Base-by-base conservation (phyloP, 2,888 invertebrate species). In the Aphodius sticticus region DNA sequence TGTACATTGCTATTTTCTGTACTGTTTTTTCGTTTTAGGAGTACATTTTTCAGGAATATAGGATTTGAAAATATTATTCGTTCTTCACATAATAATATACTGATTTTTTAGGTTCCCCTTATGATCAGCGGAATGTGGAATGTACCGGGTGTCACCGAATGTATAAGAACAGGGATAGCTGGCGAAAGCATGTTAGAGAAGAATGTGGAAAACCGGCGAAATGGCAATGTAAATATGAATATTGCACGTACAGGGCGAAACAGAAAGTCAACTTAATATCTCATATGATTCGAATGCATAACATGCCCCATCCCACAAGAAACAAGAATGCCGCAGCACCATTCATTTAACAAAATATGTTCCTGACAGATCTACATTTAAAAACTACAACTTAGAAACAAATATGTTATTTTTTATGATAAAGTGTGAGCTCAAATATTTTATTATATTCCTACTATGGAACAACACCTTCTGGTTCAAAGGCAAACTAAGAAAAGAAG, bases 151-250 rank as follows among this genome's bases (percentile, higher is more conserved):
- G 53, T 53, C 53, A 53, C 53, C 7, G 53, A 53, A 53, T 12
- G 53, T 53, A 53, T 53, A 53, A 53, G 53, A 53, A 53, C 53
- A 53, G 53, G 53, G 53, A 53, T 53, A 53, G 53, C 53, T 53
- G 7, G 53, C 53, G 53, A 53, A 53, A 53, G 12, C 53, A 53
- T 53, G 53, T 53, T 53, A 53, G 53, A 53, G 53, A 53, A 12
- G 53, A 53, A 53, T 53, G 53, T 53, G 53, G 53, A 12, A 53
- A 53, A 53, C 9, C 7, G 53, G 9, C 53, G 7, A 53, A 53
- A 53, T 53, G 53, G 53, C 7, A 53, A 53, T 53, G 53, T 12
- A 53, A 53, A 53, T 53, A 53, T 53, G 53, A 53, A 53, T 12
- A 53, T 5, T 53, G 53, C 12, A 53, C 53, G 53, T 53, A 53